phyloP scores from a whole-genome alignment of 2,797 vertebrate genomes.

The Nasua narica region DNA sequence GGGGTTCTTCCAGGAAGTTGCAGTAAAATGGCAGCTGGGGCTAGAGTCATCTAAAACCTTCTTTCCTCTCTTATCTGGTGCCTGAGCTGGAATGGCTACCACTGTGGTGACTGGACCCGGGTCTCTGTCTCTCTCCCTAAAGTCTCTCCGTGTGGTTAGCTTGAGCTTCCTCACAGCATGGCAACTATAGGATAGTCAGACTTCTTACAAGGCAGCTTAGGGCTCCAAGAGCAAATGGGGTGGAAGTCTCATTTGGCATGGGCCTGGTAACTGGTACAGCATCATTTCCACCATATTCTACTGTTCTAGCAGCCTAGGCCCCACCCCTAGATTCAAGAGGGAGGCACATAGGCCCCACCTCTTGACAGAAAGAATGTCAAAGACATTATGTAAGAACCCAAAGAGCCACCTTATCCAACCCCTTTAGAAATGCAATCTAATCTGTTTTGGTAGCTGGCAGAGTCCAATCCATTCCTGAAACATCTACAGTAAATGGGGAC shows the following conservation, averaged over 20 bases:
- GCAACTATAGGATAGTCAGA: not conserved
- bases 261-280: not conserved
- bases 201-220: not conserved
- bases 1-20: not conserved
- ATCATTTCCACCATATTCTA: too few relatives aligned
- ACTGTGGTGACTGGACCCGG: not conserved
- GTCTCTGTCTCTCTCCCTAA: not conserved
- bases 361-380: not conserved
- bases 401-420: not conserved
- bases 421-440: too few relatives aligned
- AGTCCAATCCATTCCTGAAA: not conserved
- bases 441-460: not conserved
- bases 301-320: not conserved
- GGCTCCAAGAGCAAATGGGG: not conserved
- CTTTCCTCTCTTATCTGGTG: not conserved
- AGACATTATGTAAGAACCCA: not conserved
- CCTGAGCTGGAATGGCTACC: not conserved
- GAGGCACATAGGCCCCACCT: not conserved
- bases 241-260: not conserved
- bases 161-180: not conserved
- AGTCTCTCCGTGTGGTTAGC: not conserved
- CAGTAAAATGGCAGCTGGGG: not conserved
- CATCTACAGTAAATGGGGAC: not conserved
- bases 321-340: not conserved
- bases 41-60: not conserved